Conservation (phyloP, 2,888 invertebrate genomes). For the Hermodice carunculata region DNA sequence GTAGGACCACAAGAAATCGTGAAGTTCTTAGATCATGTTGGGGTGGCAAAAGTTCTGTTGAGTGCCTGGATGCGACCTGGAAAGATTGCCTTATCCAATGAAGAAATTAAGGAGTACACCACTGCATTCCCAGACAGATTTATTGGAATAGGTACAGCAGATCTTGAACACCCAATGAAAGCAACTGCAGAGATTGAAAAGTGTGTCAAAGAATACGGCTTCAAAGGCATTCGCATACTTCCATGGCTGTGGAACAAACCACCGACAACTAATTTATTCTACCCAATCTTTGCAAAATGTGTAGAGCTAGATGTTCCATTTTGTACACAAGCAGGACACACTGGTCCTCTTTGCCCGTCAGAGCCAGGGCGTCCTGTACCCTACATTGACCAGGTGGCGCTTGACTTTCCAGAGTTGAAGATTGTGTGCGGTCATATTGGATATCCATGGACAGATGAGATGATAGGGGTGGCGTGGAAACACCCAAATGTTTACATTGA, state of each 20-base stretch:
- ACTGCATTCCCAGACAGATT: neutral
- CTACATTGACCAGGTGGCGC: slow-evolving; percentile 11
- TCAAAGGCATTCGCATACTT: slow-evolving; percentile 7
- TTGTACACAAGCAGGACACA: slow-evolving; percentile 6
- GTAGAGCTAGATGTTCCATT: slow-evolving; percentile 5
- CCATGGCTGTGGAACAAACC: slow-evolving; percentile 13
- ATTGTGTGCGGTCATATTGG: slow-evolving; percentile 14
- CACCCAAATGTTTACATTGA: slow-evolving; percentile 9
- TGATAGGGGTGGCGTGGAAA: slow-evolving; percentile 12
- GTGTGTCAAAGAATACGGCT: slow-evolving; percentile 3
- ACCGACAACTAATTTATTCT: slow-evolving; percentile 1
- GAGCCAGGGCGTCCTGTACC: slow-evolving; percentile 14
- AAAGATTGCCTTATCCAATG: neutral
- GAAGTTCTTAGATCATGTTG: neutral
- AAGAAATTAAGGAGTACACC: neutral
- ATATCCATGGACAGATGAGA: slow-evolving; percentile 18
- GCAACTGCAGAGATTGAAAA: neutral
- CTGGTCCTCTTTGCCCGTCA: slow-evolving; percentile 13
- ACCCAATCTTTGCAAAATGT: slow-evolving; percentile 8
- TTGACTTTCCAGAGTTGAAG: slow-evolving; percentile 7
- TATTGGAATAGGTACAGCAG: neutral
- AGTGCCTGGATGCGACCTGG: slow-evolving; percentile 9
- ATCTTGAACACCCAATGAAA: slow-evolving; percentile 1
- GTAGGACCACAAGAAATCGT: neutral
- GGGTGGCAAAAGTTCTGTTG: neutral